A percentile compares a stretch with the other conserved stretches of the same genome.
Conservation (phyloP, 1,140 invertebrate genomes). For the Drosophila grimshawi region DNA sequence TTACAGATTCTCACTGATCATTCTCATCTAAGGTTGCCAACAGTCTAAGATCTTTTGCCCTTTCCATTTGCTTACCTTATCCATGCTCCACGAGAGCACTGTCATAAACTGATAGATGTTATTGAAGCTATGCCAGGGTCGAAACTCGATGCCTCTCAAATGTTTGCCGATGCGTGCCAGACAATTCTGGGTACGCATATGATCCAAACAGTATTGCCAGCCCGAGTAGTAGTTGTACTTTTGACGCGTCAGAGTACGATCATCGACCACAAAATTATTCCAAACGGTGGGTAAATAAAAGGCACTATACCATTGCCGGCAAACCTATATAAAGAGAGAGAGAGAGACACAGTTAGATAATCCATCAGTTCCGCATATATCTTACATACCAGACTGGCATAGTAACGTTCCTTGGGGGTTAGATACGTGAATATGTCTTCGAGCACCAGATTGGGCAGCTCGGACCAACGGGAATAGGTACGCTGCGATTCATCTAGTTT, state of each 20-base stretch:
- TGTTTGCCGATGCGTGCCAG: conserved; percentile 89
- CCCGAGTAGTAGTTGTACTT: conserved; percentile 93
- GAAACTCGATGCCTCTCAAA: conserved; percentile 89
- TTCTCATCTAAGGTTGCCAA: too few species aligned
- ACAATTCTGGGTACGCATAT: conserved; percentile 90
- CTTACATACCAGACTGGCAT: conserved; percentile 89
- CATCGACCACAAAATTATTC: conserved; percentile 90
- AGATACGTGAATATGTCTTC: conserved; percentile 92
- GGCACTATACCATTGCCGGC: conserved; percentile 88
- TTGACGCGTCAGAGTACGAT: conserved; percentile 90
- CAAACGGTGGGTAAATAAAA: conserved; percentile 91
- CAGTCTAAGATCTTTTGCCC: not conserved
- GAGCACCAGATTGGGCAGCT: conserved; percentile 90
- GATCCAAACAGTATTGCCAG: conserved; percentile 92
- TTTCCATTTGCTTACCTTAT: conserved; percentile 74
- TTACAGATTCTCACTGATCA: too few species aligned
- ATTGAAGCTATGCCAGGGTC: conserved; percentile 91
- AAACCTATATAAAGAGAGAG: conserved; percentile 58
- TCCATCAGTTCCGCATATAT: not conserved
- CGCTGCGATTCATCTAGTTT: conserved; percentile 76
- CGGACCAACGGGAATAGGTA: conserved; percentile 87
- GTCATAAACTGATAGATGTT: conserved; percentile 95
- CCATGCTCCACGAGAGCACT: conserved; percentile 90
- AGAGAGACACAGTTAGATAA: too few species aligned
- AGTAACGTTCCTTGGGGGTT: conserved; percentile 89